Evolutionary conservation across 2,888 invertebrate genomes (phyloP).

Genomic region (Agapetus fuscipes): DNA sequence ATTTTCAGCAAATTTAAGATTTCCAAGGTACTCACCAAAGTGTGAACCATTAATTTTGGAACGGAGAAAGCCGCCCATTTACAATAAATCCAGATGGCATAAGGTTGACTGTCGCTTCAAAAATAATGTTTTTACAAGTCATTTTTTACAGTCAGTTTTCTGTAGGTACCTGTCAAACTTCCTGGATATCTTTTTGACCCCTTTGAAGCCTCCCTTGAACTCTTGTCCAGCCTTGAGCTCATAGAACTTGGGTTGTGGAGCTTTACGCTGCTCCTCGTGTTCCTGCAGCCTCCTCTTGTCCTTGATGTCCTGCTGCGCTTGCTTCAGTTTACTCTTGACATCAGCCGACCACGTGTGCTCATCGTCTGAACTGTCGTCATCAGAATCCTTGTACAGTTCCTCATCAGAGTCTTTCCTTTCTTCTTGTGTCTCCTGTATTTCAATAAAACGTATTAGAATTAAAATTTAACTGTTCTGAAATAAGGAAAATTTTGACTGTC

Average conservation of each 20-base stretch:
- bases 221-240: constrained; percentile 29
- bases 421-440: constrained; percentile 28
- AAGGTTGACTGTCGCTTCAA: too few relatives aligned
- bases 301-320: constrained; percentile 23
- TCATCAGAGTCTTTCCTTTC: constrained; percentile 41
- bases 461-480: constrained; percentile 5
- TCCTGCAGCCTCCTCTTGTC: constrained; percentile 39
- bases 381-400: constrained; percentile 39
- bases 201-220: constrained; percentile 42
- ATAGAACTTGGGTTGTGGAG: constrained; percentile 23
- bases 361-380: constrained; percentile 61
- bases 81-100: too few relatives aligned
- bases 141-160: too few relatives aligned
- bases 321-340: constrained; percentile 64
- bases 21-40: too few relatives aligned
- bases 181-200: constrained; percentile 38
- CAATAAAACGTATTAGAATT: constrained; percentile 7
- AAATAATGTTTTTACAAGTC: too few relatives aligned
- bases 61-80: too few relatives aligned
- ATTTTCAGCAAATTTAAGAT: too few relatives aligned
- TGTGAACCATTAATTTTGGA: too few relatives aligned
- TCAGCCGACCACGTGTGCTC: constrained; percentile 72
- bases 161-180: constrained; percentile 45
- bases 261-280: constrained; percentile 26
- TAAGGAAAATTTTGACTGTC: too few relatives aligned